Evolutionary conservation across 1,140 invertebrate species (phyloP).

Genomic region (Caerostris extrusa): DNA sequence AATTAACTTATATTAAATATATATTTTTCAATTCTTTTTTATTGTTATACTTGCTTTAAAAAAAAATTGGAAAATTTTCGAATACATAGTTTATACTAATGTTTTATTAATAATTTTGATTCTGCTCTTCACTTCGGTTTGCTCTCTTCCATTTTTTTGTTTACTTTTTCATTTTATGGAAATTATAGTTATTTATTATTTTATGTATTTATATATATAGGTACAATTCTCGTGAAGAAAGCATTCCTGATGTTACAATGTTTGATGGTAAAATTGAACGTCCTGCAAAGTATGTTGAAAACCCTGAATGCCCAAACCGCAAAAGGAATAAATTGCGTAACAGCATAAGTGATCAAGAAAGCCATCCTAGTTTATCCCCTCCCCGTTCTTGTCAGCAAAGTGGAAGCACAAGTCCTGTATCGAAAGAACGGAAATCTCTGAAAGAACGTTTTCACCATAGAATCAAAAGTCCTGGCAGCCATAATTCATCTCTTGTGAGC

Average conservation of each 20-base stretch:
- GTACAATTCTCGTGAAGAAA: slow-evolving; percentile 72
- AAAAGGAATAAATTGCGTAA: slow-evolving; percentile 78
- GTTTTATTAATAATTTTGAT: too few relatives aligned
- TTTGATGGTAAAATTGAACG: slow-evolving; percentile 72
- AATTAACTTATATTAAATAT: too few relatives aligned
- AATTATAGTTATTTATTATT: background rate
- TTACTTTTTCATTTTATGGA: background rate
- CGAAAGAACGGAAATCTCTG: slow-evolving; percentile 64
- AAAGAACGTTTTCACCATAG: slow-evolving; percentile 76
- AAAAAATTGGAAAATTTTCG: too few relatives aligned
- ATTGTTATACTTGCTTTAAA: too few relatives aligned
- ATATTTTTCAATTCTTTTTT: too few relatives aligned
- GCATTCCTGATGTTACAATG: slow-evolving; percentile 48
- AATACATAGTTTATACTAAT: too few relatives aligned
- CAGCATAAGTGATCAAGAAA: slow-evolving; percentile 80
- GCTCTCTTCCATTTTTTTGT: background rate
- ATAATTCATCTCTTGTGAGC: slow-evolving; percentile 76
- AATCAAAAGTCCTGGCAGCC: slow-evolving; percentile 72
- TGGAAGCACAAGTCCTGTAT: slow-evolving; percentile 79
- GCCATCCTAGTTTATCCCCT: slow-evolving; percentile 80
- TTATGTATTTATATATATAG: background rate
- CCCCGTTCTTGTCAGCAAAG: slow-evolving; percentile 78
- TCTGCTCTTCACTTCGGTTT: too few relatives aligned
- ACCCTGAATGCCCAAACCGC: slow-evolving; percentile 72
- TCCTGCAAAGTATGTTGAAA: slow-evolving; percentile 62